phyloP scores from a whole-genome alignment of 2,113 vertebrate species.

The Silurus asotus region DNA sequence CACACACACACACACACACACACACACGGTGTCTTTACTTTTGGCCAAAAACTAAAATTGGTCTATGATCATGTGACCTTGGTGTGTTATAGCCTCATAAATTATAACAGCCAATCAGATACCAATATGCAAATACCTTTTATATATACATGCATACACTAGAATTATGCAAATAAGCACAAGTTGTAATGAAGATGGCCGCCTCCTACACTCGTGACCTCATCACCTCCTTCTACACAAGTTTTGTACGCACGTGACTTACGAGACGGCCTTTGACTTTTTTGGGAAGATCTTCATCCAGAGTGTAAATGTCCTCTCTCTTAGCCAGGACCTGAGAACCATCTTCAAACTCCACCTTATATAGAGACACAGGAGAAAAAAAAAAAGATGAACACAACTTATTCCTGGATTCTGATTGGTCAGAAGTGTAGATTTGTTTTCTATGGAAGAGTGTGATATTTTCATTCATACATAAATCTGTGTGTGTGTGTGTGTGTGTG shows the following conservation, averaged over 20 bases:
- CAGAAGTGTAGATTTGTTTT: neutral
- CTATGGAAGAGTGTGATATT: neutral
- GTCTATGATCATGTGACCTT: too few species aligned
- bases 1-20: too few species aligned
- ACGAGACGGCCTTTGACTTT: slow-evolving; percentile 95
- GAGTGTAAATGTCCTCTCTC: slow-evolving; percentile 91
- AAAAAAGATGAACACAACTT: neutral
- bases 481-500: slow-evolving; percentile 2
- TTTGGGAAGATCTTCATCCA: slow-evolving; percentile 94
- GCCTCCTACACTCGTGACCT: neutral
- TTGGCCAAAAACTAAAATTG: too few species aligned
- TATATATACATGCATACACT: too few species aligned
- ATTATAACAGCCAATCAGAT: neutral
- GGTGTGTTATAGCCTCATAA: neutral
- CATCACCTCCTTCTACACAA: neutral
- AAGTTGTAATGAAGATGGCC: neutral
- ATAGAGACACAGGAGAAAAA: slow-evolving; percentile 11
- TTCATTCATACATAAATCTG: too few species aligned
- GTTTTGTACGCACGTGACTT: slow-evolving; percentile 68
- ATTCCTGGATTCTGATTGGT: slow-evolving; percentile 12
- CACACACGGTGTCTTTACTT: too few species aligned
- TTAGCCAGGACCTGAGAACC: slow-evolving; percentile 91
- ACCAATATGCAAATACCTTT: neutral
- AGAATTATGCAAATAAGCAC: too few species aligned
- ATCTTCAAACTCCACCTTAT: slow-evolving; percentile 96